Evolutionary conservation across 2,113 vertebrate genomes (phyloP).

Genomic region (Lanius ludovicianus): DNA sequence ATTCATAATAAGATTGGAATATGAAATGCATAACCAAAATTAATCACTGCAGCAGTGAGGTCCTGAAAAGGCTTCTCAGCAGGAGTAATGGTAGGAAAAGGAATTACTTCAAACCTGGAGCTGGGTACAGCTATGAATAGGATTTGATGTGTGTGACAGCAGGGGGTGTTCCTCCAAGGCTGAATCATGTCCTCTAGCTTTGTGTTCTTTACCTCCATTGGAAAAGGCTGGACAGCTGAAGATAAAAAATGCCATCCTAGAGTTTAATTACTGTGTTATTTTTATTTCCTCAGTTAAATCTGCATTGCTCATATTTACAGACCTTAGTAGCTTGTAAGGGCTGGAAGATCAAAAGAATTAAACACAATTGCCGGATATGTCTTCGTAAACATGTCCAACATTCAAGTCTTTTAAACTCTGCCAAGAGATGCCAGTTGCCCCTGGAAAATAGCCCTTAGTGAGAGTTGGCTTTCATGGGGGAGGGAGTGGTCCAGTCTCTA

Average conservation of each 20-base stretch:
- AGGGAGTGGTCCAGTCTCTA: background rate
- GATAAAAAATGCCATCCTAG: background rate
- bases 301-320: background rate
- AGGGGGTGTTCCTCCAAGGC: background rate
- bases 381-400: background rate
- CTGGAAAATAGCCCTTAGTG: background rate
- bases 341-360: conserved; percentile 2
- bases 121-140: background rate
- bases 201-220: background rate
- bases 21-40: background rate
- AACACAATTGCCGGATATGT: background rate
- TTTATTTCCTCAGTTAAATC: conserved; percentile 5
- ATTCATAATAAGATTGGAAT: background rate
- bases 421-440: background rate
- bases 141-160: background rate
- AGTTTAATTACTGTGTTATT: background rate
- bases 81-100: background rate
- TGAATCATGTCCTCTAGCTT: background rate
- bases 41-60: background rate
- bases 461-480: background rate
- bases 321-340: background rate
- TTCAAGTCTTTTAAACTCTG: background rate
- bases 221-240: background rate
- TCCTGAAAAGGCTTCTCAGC: background rate
- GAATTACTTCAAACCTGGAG: background rate